Evolutionary conservation across 2,888 invertebrate genomes (phyloP), one percentile per base, ranked within the genome.

Genomic region (Trilocha varians): DNA sequence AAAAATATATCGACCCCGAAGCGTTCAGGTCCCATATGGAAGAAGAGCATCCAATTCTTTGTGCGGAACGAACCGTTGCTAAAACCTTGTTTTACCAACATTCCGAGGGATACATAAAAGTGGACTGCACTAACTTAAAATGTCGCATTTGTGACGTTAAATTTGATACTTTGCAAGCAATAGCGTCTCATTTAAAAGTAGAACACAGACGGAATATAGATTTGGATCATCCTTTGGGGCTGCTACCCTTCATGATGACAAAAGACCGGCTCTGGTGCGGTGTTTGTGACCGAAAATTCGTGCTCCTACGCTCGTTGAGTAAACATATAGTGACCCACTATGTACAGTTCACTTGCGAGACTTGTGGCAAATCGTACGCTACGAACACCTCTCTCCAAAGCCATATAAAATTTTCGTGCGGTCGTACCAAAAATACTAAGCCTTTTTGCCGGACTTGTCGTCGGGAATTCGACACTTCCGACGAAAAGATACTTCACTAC

Each of bases 351-450:
- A 72, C 70, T 0, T 79, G 79, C 38, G 73, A 77, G 36, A 61
- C 64, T 2, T 79, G 79, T 34, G 78, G 76, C 0, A 77, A 71
- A 39, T 67, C 72, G 1, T 79, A 71, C 16, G 56, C 70, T 0
- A 65, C 67, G 2, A 52, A 55, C 2, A 53, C 62, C 1, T 65
- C 68, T 6, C 41, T 78, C 5, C 57, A 61, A n/a, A 56, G 62
- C 3, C 70, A 70, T 43, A 40, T 64, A 1, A 57, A 49, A 15
- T 52, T 50, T 32, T 49, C 56, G 3, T 66, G 65, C 13, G 34
- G 47, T 2, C 50, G 54, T 9, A 39, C 50, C 8, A 49, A 52
- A 8, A 59, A 63, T 36, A n/a, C n/a, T n/a, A 53, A 60, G 36
- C 48, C 42, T 17, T 44, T 47, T 3, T 59, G 59, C 38, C 40